A percentile compares a stretch with the other conserved stretches of the same genome.
phyloP scores from a whole-genome alignment of 92 coral and sea anemone genomes.

The Pocillopora grandis region DNA sequence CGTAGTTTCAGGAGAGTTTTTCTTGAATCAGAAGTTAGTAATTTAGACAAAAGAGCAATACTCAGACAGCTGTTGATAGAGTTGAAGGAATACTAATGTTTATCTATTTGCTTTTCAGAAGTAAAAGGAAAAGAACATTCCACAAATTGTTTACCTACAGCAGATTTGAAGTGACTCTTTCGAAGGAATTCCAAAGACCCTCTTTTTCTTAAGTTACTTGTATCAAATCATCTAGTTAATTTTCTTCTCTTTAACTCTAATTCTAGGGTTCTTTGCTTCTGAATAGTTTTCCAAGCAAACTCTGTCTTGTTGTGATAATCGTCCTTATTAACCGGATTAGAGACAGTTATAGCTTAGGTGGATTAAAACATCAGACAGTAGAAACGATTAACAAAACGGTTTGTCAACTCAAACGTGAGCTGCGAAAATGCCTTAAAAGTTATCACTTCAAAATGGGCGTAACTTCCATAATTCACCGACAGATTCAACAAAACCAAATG shows the following conservation, averaged over 20 bases:
- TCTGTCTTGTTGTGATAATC: background rate
- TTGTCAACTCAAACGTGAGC: background rate
- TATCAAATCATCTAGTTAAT: background rate
- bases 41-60: slow-evolving; percentile 4
- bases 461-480: background rate
- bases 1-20: slow-evolving; percentile 15
- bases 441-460: background rate
- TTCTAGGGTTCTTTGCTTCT: background rate
- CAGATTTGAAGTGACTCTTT: background rate
- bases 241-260: background rate
- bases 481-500: background rate
- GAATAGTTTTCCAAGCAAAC: background rate
- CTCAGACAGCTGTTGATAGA: slow-evolving; percentile 14
- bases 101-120: slow-evolving; percentile 25
- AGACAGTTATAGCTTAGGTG: background rate
- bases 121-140: slow-evolving; percentile 19
- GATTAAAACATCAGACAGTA: background rate
- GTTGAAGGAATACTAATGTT: slow-evolving; percentile 15
- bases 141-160: slow-evolving; percentile 4
- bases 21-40: slow-evolving; percentile 27
- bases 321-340: slow-evolving; percentile 11
- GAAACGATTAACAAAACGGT: background rate
- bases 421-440: background rate
- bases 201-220: background rate
- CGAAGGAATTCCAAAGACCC: background rate